Conservation (phyloP, 1,140 invertebrate species). For the Gryllus bimaculatus region DNA sequence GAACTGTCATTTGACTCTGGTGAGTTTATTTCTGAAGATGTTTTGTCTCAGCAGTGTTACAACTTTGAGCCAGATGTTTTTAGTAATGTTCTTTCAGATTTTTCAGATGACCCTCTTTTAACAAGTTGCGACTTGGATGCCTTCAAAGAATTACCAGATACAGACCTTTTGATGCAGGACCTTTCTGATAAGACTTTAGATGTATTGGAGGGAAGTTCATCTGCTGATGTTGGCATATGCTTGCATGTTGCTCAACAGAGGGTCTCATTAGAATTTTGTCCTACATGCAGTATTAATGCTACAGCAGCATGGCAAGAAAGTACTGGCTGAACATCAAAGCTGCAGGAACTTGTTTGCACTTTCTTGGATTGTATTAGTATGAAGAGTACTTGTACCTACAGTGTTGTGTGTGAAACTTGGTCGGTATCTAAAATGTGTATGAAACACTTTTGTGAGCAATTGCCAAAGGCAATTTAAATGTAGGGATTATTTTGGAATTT, state of each 20-base stretch:
- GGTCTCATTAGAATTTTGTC: conserved; percentile 44
- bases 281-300: conserved; percentile 34
- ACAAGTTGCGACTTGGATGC: not conserved
- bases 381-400: too few species aligned
- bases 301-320: not conserved
- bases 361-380: too few species aligned
- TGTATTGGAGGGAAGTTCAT: not conserved
- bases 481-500: not conserved
- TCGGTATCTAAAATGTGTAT: not conserved
- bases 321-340: too few species aligned
- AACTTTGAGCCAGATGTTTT: not conserved
- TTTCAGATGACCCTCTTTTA: not conserved
- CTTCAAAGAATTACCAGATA: conserved; percentile 11
- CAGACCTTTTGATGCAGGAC: conserved; percentile 20
- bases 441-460: not conserved
- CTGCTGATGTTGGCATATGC: conserved; percentile 35
- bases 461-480: too few species aligned
- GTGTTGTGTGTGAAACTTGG: not conserved
- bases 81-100: not conserved
- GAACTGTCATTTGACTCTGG: not conserved
- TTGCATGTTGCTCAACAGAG: conserved; percentile 41
- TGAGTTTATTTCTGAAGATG: not conserved
- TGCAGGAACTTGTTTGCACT: too few species aligned
- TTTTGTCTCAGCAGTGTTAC: not conserved
- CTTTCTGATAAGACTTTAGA: conserved; percentile 20